Evolutionary conservation across 2,113 vertebrate species (phyloP).

Genomic region (Triplophysa dalaica): DNA sequence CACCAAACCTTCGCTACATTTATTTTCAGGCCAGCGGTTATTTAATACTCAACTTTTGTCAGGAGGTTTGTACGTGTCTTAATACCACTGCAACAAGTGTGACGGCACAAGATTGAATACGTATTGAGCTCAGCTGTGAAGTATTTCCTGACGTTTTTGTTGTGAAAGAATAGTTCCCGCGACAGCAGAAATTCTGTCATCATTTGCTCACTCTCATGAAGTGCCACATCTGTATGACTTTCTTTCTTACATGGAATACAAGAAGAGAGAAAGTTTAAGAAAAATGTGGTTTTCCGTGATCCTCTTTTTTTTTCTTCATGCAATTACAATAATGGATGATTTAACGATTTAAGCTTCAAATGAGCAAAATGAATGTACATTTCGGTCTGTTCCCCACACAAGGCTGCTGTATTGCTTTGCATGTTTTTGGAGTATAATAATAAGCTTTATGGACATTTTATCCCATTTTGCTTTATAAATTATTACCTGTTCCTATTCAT

Average conservation of each 20-base stretch:
- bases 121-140: not conserved
- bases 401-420: no score
- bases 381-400: no score
- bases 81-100: slow-evolving; percentile 6
- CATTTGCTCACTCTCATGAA: not conserved
- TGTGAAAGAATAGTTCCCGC: not conserved
- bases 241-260: not conserved
- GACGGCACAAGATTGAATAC: not conserved
- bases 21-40: slow-evolving; percentile 13
- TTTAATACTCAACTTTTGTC: slow-evolving; percentile 32
- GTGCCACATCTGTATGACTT: not conserved
- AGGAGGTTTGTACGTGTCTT: not conserved
- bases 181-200: not conserved
- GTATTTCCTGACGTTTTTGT: not conserved
- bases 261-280: no score
- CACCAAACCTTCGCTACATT: slow-evolving; percentile 7
- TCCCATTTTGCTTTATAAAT: no score
- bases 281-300: no score
- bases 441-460: no score
- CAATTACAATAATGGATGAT: no score
- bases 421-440: no score
- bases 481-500: no score
- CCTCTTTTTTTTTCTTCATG: no score
- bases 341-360: no score
- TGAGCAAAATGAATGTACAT: no score